phyloP scores from a whole-genome alignment of 2,113 vertebrate genomes.

The Pyrgilauda ruficollis region DNA sequence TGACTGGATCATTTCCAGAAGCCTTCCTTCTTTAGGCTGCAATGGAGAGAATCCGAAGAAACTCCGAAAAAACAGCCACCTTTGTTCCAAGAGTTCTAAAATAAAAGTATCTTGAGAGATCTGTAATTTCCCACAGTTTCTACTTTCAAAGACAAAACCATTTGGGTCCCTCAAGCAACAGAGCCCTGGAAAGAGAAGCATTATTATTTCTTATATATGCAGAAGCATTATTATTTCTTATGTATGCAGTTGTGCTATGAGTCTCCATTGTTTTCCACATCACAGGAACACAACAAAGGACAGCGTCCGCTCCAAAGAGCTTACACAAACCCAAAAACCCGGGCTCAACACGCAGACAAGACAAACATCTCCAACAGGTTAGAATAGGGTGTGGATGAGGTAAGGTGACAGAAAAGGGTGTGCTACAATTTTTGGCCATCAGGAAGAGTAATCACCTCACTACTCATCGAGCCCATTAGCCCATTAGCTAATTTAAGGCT shows the following conservation, averaged over 20 bases:
- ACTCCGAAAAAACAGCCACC: background rate
- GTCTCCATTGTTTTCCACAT: background rate
- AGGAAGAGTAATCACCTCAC: slow-evolving; percentile 37
- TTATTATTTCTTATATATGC: background rate
- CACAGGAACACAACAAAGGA: background rate
- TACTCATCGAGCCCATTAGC: background rate
- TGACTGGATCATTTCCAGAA: background rate
- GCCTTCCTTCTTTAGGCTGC: background rate
- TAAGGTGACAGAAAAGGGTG: slow-evolving; percentile 47
- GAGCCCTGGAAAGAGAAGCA: background rate
- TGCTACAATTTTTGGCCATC: slow-evolving; percentile 23
- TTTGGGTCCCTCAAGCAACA: background rate
- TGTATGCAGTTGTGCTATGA: accelerated
- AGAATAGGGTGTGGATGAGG: slow-evolving; percentile 30
- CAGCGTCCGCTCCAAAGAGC: background rate
- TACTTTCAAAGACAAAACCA: background rate
- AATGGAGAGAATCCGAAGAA: background rate
- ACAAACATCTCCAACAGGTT: slow-evolving; percentile 19
- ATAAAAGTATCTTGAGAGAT: background rate
- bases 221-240: background rate
- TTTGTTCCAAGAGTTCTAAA: background rate
- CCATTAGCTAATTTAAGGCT: slow-evolving; percentile 44
- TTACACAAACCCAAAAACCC: background rate
- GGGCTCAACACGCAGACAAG: background rate
- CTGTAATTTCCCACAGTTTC: accelerated